Base-by-base conservation (phyloP, 2,888 invertebrate species). In the Drosophila trichaetosa region DNA sequence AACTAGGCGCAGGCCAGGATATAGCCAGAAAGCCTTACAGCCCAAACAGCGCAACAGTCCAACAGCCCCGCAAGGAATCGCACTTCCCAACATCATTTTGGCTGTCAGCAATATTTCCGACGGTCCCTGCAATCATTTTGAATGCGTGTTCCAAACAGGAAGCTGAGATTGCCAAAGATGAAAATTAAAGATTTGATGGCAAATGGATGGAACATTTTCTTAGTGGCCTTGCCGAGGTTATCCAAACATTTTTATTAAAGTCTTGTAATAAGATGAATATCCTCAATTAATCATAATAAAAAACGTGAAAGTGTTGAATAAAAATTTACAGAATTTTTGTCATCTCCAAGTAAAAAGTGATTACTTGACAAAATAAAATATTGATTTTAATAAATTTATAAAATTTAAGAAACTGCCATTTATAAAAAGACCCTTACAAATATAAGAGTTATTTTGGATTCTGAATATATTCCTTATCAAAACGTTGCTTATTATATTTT, bases 161-260 rank as follows among this genome's bases (percentile, higher is more conserved):
- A 64, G 73, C 81, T 69, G 81, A 90, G 86, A 86, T 87, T 89
- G 89, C 40, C 70, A 82, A 79, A 86, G 83, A 86, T 86, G 75
- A 71, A 86, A 86, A 77, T 86, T 90, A 80, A 81, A 87, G 89
- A 87, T 87, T 89, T 71, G 60, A 33, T 6, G n/a, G 8, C 18
- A 59, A 72, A 76, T 71, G 34, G 54, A 64, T 48, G 60, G 51
- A 21, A 59, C 21, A 21, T 34, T 49, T 34, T 53, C 34, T 33
- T 31, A 31, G 13, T 48, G 36, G 4, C n/a, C 21, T 21, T 21
- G 5, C 54, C 24, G 33, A 56, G 75, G 54, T 33, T 31, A 27
- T 6, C 10, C 29, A 46, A 29, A 29, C 21, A 54, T 58, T 64
- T 57, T 24, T 16, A 11, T n/a, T 34, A 6, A 33, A 57, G 38